Percentiles rank a stretch among this genome's conserved stretches.
Evolutionary conservation across 2,888 invertebrate genomes (phyloP).

Genomic region (Stenodera caucasica): DNA sequence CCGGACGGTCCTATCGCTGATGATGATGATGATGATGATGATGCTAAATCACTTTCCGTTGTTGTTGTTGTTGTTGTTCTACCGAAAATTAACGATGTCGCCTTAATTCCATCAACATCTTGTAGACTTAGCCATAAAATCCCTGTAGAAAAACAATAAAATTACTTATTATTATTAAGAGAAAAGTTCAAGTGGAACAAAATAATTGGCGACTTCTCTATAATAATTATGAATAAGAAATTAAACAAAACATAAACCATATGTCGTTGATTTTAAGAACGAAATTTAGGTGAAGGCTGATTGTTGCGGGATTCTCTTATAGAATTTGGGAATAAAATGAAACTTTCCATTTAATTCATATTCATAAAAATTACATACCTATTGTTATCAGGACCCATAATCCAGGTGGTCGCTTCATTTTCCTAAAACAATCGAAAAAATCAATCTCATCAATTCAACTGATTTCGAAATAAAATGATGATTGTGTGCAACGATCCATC

Average conservation of each 20-base stretch:
- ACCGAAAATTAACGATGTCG: conserved; percentile 65
- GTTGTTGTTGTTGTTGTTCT: conserved; percentile 60
- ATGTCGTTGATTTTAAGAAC: neutral
- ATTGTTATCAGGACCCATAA: conserved; percentile 60
- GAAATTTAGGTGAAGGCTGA: conserved; percentile 24
- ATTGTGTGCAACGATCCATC: neutral
- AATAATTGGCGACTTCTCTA: conserved; percentile 7
- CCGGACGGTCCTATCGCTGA: conserved; percentile 5
- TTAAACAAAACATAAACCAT: neutral
- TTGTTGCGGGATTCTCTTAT: neutral
- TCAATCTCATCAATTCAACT: too few species aligned
- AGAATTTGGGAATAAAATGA: conserved; percentile 18
- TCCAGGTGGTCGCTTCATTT: conserved; percentile 59
- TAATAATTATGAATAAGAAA: conserved; percentile 10
- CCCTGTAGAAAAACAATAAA: conserved; percentile 45
- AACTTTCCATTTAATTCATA: too few species aligned
- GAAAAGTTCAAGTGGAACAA: conserved; percentile 18
- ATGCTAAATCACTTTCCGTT: conserved; percentile 44
- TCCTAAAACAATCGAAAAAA: conserved; percentile 46
- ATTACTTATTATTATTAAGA: conserved; percentile 14
- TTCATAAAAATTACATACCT: conserved; percentile 54
- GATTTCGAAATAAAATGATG: neutral
- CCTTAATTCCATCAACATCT: conserved; percentile 59
- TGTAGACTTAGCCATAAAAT: conserved; percentile 59
- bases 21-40: conserved; percentile 15